Percentiles rank a stretch among this genome's conserved stretches.
Evolutionary conservation across 1,140 invertebrate genomes (phyloP).

Genomic region (Leptestheria dahalacensis): DNA sequence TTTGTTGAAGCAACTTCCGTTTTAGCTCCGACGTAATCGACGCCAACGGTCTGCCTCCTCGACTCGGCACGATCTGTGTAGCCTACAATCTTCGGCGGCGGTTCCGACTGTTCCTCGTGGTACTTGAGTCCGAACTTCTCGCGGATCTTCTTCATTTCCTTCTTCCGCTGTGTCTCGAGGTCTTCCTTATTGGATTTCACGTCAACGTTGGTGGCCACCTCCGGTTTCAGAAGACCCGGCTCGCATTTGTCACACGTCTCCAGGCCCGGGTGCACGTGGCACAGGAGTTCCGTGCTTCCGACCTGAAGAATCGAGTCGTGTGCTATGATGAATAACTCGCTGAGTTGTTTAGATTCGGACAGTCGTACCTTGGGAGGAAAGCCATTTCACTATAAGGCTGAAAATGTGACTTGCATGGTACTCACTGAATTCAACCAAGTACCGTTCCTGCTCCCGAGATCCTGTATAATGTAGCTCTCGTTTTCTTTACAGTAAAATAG

Average conservation of each 20-base stretch:
- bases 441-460: constrained; percentile 73
- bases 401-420: background rate
- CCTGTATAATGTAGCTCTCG: constrained; percentile 49
- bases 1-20: constrained; percentile 61
- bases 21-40: constrained; percentile 63
- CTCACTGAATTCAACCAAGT: constrained; percentile 56
- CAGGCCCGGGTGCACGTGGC: constrained; percentile 69
- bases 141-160: constrained; percentile 57
- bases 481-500: constrained; percentile 33
- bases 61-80: constrained; percentile 66
- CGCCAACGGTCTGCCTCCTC: constrained; percentile 57
- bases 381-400: background rate
- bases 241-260: constrained; percentile 81
- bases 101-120: constrained; percentile 21
- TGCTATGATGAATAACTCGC: constrained; percentile 5
- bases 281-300: constrained; percentile 55
- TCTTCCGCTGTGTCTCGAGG: constrained; percentile 34
- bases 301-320: constrained; percentile 27
- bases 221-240: constrained; percentile 44
- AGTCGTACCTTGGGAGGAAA: constrained; percentile 33
- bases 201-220: background rate
- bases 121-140: constrained; percentile 57
- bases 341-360: constrained; percentile 5
- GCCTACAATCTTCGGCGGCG: constrained; percentile 20
- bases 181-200: constrained; percentile 1